phyloP scores from a whole-genome alignment of 2,888 invertebrate species.

The Slavum lentiscoides region DNA sequence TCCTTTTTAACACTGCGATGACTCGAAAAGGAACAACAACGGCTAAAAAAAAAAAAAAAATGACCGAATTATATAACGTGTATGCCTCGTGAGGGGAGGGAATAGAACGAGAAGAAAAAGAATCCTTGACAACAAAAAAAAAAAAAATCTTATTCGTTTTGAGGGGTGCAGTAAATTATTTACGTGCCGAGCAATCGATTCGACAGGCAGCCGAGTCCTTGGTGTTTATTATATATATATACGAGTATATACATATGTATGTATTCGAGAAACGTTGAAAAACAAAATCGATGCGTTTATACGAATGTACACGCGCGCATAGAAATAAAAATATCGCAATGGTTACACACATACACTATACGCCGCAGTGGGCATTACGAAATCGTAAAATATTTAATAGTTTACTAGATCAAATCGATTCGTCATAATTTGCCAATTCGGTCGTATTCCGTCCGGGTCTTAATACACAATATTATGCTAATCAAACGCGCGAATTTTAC shows the following conservation, averaged over 20 bases:
- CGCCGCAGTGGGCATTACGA: constrained; percentile 8
- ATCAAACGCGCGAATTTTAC: constrained; percentile 40
- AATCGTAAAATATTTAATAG: constrained; percentile 48
- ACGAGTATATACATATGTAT: not conserved
- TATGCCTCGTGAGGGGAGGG: no score
- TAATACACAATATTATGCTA: constrained; percentile 44
- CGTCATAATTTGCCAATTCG: constrained; percentile 52
- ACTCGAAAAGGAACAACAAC: not conserved
- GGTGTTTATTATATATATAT: not conserved
- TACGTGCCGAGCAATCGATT: constrained; percentile 42
- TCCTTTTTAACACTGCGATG: no score
- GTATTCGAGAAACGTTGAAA: constrained; percentile 25
- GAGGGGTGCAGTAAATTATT: constrained; percentile 42
- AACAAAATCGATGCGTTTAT: constrained; percentile 26
- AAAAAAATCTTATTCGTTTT: constrained; percentile 1
- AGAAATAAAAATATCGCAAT: constrained; percentile 30
- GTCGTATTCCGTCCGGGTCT: constrained; percentile 1
- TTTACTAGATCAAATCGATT: constrained; percentile 53
- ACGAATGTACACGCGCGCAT: not conserved
- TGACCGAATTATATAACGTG: not conserved
- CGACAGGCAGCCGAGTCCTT: constrained; percentile 41
- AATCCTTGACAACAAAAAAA: constrained; percentile 31
- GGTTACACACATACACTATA: not conserved
- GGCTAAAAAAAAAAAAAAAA: no score
- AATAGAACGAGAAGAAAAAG: not conserved